phyloP scores from a whole-genome alignment of 2,113 vertebrate genomes.

The Zosterops pallidus region DNA sequence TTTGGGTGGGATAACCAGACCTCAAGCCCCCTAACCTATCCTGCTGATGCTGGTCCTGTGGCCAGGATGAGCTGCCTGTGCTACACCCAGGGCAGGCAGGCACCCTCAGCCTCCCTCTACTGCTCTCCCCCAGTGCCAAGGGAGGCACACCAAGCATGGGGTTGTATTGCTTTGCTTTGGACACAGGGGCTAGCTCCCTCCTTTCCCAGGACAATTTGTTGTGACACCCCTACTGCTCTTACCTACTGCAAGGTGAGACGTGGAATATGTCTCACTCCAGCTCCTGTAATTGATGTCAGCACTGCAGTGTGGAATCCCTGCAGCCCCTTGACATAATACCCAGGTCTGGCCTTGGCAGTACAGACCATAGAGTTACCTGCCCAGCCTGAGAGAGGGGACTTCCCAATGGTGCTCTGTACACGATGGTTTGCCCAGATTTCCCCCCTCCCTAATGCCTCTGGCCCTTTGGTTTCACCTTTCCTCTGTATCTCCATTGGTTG shows the following conservation, averaged over 20 bases:
- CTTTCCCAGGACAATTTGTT: not conserved
- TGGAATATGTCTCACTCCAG: not conserved
- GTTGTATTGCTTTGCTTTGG: not conserved
- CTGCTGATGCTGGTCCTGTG: not conserved
- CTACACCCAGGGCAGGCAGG: not conserved
- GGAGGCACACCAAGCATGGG: fast-evolving
- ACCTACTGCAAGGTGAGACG: fast-evolving
- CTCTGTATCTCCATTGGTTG: no score
- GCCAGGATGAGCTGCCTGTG: not conserved
- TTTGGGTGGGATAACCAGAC: not conserved
- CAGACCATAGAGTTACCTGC: no score
- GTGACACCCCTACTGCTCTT: not conserved
- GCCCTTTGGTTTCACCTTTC: no score
- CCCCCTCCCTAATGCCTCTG: no score
- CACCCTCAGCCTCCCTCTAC: not conserved
- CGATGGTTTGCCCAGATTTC: no score
- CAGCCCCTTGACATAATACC: no score
- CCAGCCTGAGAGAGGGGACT: no score
- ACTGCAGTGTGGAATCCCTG: not conserved
- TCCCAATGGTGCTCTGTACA: no score
- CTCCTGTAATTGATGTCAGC: fast-evolving
- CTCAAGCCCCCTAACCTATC: fast-evolving
- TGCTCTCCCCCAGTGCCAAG: not conserved
- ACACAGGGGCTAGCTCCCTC: not conserved
- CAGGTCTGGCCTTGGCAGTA: no score